Base-by-base conservation (phyloP, 2,797 vertebrate species). In the Hemibagrus guttatus region DNA sequence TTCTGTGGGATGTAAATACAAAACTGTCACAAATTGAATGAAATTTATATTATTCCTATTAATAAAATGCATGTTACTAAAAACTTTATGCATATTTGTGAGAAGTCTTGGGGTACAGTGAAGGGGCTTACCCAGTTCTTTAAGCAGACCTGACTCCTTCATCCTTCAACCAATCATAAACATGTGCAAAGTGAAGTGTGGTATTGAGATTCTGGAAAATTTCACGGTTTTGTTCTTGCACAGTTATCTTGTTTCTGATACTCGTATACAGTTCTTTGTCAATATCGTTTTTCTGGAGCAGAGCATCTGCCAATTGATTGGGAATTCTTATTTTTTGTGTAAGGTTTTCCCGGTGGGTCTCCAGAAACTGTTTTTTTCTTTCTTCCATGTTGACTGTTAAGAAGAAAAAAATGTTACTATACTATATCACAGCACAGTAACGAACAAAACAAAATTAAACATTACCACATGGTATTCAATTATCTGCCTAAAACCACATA, bases 221-320 rank as follows among this genome's bases (percentile, higher is more conserved):
- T n/a, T 28, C 39, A 63, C 79, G 79, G 2, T 3, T 64, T 63
- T 49, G 12, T 0, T 1, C 0, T n/a, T 11, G 35, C 0, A 7
- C 1, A 1, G 12, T 63, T 17, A 0, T 28, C 13, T n/a, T 0
- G 0, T 0, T 0, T 8, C 28, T 11, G 23, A 81, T 81, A 0
- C 0, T 19, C 0, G 5, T 0, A 9, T 28, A 81, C 0, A n/a
- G 49, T 81, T 64, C 79, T 0, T 17, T 1, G 0, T 0, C 0
- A 17, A 81, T 81, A 0, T 3, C 26, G 12, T 0, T 0, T 3
- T 42, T 8, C 1, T 4, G 1, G 9, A 8, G 2, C 21, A 81
- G 58, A 26, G n/a, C 1, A 64, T 81, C 79, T 1, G 79, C 58
- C 35, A 63, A 4, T 0, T 1, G 0, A 2, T 11, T 6, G 16